Evolutionary conservation across 1,140 invertebrate genomes (phyloP), one percentile per base, ranked within the genome.

Genomic region (Centruroides sculpturatus): DNA sequence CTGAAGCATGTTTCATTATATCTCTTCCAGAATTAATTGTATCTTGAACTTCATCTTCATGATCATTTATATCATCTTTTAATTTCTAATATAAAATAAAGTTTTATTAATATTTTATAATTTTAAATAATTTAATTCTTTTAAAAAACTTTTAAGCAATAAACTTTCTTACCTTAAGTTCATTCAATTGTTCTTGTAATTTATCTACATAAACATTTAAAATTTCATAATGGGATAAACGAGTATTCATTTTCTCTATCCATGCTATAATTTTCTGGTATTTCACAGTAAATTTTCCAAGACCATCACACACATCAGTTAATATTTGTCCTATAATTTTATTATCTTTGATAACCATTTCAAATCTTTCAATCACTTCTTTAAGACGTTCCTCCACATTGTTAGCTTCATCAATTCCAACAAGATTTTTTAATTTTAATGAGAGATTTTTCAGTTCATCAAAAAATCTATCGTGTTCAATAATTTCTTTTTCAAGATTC

Each of bases 1-100:
- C 62, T 0, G 88, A 89, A 58, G 93, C 94, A 71, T 94, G 89
- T 69, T 89, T 90, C 88, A 95, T 94, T 0, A 97, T 77, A 70
- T 95, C 90, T 3, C 91, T 78, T 0, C 91, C 92, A 0, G 86
- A 83, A 7, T 11, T 49, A 12, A 63, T 36, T n/a, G 59, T 46
- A 46, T 48, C 55, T 47, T 56, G 11, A 52, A 59, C 53, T 13
- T 59, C 47, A 11, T 47, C 48, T 41, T 63, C 8, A 36, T 63
- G 49, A 36, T 9, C 35, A 59, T 53, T 35, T 35, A 63, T 35
- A 47, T 49, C 57, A 5, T 54, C 50, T 41, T 63, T 63, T 3
- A 63, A 52, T 35, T 55, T 59, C 61, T 62, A 41, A 50, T 57
- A 57, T 12, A 52, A 6, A 5, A 41, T 41, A 41, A 41, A 41